phyloP scores from a whole-genome alignment of 2,797 vertebrate genomes.

The Syngnathus rostellatus region DNA sequence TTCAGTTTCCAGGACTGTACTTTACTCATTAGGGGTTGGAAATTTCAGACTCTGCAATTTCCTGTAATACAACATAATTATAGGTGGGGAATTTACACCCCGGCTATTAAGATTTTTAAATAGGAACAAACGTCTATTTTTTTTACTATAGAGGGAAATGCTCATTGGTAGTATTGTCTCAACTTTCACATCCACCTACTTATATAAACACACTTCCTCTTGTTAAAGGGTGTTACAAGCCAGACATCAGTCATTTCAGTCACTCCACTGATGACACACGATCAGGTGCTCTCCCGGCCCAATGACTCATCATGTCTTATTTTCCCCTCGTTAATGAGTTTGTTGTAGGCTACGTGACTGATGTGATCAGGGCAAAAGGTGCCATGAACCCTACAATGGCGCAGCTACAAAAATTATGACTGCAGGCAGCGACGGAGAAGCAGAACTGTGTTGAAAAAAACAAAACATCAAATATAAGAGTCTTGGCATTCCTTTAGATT shows the following conservation, averaged over 20 bases:
- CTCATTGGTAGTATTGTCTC: not conserved
- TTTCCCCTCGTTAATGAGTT: not conserved
- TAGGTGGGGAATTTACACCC: not conserved
- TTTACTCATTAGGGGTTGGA: not conserved
- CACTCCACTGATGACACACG: conserved; percentile 20
- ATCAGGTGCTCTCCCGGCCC: conserved; percentile 28
- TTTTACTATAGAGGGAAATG: not conserved
- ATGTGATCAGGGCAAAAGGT: conserved; percentile 3
- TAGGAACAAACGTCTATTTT: not conserved
- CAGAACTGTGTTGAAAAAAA: not conserved
- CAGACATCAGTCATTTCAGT: not conserved
- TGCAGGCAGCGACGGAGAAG: not conserved
- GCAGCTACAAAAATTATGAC: not conserved
- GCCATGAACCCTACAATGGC: not conserved
- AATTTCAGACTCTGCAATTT: not conserved
- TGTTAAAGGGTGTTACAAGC: not conserved
- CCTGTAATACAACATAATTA: not conserved
- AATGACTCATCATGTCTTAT: conserved; percentile 34
- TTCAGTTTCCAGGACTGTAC: not conserved
- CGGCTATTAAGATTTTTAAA: not conserved
- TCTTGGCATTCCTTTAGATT: not conserved
- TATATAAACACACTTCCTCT: not conserved
- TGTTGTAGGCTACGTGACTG: not conserved
- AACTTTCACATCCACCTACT: conserved; percentile 5
- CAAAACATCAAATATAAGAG: not conserved